Percentiles rank a stretch among this genome's conserved stretches.
phyloP scores from a whole-genome alignment of 1,140 invertebrate species.

The Wiebesia pumilae region DNA sequence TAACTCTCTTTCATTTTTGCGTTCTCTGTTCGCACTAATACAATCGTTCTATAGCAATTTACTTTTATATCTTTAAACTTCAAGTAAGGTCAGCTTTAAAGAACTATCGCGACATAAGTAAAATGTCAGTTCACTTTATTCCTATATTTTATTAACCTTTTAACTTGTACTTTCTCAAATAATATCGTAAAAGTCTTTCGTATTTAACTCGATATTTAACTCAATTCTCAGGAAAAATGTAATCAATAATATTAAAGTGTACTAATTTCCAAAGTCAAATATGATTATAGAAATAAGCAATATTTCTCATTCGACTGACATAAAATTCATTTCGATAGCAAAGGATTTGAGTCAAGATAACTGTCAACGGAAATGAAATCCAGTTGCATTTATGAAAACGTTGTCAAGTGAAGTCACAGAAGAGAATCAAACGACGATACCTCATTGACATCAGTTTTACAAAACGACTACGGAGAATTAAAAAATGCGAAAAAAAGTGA shows the following conservation, averaged over 20 bases:
- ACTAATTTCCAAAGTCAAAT: not conserved
- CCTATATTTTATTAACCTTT: no score
- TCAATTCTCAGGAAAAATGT: not conserved
- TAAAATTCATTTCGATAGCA: conserved; percentile 23
- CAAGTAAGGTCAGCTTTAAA: not conserved
- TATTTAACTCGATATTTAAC: not conserved
- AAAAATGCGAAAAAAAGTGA: conserved; percentile 7
- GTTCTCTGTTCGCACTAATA: not conserved
- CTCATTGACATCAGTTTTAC: not conserved
- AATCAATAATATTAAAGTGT: not conserved
- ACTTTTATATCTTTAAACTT: not conserved
- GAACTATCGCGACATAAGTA: not conserved
- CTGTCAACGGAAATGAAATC: conserved; percentile 39
- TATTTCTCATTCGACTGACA: conserved; percentile 14
- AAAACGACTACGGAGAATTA: not conserved
- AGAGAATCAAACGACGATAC: conserved; percentile 49
- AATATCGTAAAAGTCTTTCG: no score
- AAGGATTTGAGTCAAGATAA: conserved; percentile 31
- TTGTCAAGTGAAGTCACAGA: conserved; percentile 28
- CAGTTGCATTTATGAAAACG: not conserved
- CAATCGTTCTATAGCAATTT: no score
- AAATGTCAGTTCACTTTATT: no score
- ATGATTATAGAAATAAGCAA: not conserved
- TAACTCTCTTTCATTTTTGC: not conserved
- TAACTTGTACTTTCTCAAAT: no score